A percentile compares a stretch with the other conserved stretches of the same genome.
These are phyloP conservation scores for Microcebus ravelobensis DNA, from an alignment of 2,113 vertebrate species.

Conservation along the genomic window DNA sequence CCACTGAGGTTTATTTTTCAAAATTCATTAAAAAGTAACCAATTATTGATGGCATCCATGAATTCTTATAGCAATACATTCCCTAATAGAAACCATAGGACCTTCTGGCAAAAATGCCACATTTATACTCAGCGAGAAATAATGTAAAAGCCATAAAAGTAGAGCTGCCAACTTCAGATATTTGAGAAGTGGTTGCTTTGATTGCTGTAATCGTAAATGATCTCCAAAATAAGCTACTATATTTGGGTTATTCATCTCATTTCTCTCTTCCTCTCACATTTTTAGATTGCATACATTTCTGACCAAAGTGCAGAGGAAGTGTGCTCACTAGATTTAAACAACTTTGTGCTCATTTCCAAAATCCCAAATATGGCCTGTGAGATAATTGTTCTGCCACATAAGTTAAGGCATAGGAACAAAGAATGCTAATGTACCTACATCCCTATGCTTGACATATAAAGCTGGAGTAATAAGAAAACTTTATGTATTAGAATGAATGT, in stretches of 20 bases:
- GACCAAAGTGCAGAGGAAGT: constrained; percentile 29
- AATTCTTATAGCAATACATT: not conserved
- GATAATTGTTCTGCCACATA: not conserved
- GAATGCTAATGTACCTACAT: not conserved
- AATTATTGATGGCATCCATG: not conserved
- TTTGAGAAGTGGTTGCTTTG: not conserved
- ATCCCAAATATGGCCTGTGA: not conserved
- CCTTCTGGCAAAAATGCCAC: not conserved
- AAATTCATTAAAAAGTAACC: constrained; percentile 27
- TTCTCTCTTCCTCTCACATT: constrained; percentile 24
- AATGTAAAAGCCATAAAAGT: not conserved
- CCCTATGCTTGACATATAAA: not conserved
- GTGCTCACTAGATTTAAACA: constrained; percentile 2
- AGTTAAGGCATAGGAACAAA: not conserved
- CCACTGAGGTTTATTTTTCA: not conserved
- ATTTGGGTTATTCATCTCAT: constrained; percentile 46
- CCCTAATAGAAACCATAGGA: not conserved
- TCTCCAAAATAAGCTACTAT: constrained; percentile 46
- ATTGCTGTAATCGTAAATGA: constrained; percentile 34
- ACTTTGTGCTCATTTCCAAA: constrained; percentile 2
- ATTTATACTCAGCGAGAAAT: not conserved
- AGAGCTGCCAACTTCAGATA: not conserved
- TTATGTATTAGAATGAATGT: not conserved
- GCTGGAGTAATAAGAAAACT: constrained; percentile 16
- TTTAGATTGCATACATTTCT: constrained; percentile 27